Conservation (phyloP, 2,797 vertebrate genomes). For the Hoplostethus atlanticus region DNA sequence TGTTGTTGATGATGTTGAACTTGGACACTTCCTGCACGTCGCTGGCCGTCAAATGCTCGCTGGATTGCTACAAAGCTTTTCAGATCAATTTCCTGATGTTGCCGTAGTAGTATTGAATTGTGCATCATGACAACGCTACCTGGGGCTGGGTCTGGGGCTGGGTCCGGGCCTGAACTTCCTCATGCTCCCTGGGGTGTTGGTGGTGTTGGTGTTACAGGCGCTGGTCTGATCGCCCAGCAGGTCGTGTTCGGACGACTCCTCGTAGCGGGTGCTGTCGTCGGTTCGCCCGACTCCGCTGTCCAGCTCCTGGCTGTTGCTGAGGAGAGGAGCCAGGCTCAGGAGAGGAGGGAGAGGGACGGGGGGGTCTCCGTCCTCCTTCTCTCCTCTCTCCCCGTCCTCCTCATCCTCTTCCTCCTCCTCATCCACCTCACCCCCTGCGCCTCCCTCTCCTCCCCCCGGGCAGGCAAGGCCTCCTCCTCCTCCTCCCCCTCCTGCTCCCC, state of each 20-base stretch:
- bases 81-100: too few relatives aligned
- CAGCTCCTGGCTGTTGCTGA: slow-evolving; percentile 87
- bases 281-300: slow-evolving; percentile 90
- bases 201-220: slow-evolving; percentile 81
- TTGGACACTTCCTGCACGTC: too few relatives aligned
- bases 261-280: slow-evolving; percentile 88
- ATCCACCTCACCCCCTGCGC: background rate
- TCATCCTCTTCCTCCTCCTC: slow-evolving; percentile 50
- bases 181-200: slow-evolving; percentile 84
- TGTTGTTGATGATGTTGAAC: too few relatives aligned
- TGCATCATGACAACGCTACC: slow-evolving; percentile 31
- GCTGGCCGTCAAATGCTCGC: too few relatives aligned
- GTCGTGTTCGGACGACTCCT: slow-evolving; percentile 88
- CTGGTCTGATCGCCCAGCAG: slow-evolving; percentile 87
- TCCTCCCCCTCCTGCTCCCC: background rate
- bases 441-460: slow-evolving; percentile 1
- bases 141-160: slow-evolving; percentile 44
- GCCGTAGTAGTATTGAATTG: too few relatives aligned
- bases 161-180: slow-evolving; percentile 79
- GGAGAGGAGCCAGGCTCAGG: slow-evolving; percentile 62
- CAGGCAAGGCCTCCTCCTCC: background rate
- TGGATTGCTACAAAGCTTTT: too few relatives aligned
- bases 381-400: slow-evolving; percentile 36
- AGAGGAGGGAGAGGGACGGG: slow-evolving; percentile 52
- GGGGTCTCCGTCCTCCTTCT: slow-evolving; percentile 38